Percentiles rank a stretch among this genome's conserved stretches.
These are phyloP conservation scores for Deroptyus accipitrinus DNA, from an alignment of 2,113 vertebrate genomes.

Conservation along the genomic window DNA sequence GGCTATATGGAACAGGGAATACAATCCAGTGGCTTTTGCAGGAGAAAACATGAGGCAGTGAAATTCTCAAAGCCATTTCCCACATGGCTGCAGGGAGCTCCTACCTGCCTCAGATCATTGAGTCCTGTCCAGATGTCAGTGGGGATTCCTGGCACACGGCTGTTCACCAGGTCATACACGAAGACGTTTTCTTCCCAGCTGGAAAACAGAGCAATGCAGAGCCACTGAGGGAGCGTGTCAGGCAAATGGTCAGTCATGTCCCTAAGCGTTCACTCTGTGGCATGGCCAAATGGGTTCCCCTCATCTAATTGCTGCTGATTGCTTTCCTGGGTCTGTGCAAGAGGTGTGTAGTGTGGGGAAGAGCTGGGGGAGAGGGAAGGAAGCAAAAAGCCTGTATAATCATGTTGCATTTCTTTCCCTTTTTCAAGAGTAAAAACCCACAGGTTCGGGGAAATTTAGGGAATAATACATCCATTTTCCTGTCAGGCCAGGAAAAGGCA, in stretches of 20 bases:
- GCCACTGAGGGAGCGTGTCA: fast-evolving
- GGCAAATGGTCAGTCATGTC: background rate
- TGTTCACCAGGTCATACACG: slow-evolving; percentile 84
- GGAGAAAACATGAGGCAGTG: background rate
- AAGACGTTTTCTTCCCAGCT: slow-evolving; percentile 86
- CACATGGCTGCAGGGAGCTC: fast-evolving
- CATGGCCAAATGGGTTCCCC: background rate
- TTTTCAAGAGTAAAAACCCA: background rate
- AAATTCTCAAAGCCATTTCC: background rate
- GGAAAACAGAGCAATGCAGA: background rate
- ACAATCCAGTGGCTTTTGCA: background rate
- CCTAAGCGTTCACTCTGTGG: fast-evolving
- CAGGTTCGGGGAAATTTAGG: background rate
- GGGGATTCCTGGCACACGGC: slow-evolving; percentile 80
- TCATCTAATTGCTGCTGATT: background rate
- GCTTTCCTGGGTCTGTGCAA: fast-evolving
- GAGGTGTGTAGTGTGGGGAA: fast-evolving
- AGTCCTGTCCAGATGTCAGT: slow-evolving; percentile 82
- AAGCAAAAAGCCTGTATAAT: background rate
- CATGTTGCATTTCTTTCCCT: background rate
- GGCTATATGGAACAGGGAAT: background rate
- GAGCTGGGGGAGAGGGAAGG: background rate
- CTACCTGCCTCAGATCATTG: slow-evolving; percentile 81
- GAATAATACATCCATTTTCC: background rate
- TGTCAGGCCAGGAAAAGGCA: background rate